Conservation (phyloP, 2,797 vertebrate genomes). For the Perodicticus potto region DNA sequence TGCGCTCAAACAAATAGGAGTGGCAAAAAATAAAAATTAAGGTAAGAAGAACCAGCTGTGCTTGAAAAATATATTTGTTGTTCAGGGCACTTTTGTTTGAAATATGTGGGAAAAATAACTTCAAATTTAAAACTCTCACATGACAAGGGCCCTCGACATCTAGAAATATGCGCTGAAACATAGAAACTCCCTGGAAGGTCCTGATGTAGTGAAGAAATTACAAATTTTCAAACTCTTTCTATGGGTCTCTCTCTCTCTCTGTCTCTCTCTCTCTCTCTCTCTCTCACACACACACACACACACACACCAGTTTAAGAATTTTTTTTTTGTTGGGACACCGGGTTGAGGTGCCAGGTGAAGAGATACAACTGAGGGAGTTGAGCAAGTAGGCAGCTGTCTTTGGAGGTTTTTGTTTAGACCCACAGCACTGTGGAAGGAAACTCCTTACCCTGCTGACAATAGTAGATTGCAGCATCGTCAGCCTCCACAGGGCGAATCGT, state of each 20-base stretch:
- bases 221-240: background rate
- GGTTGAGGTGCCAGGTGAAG: background rate
- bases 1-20: background rate
- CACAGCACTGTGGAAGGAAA: background rate
- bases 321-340: background rate
- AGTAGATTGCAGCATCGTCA: background rate
- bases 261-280: background rate
- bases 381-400: background rate
- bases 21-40: background rate
- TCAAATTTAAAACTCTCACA: background rate
- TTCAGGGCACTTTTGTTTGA: background rate
- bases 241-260: too few relatives aligned
- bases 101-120: background rate
- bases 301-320: background rate
- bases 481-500: background rate
- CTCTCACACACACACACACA: background rate
- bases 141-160: background rate
- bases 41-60: background rate
- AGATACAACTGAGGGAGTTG: background rate
- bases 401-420: background rate
- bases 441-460: background rate
- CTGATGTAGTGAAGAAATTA: background rate
- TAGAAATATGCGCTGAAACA: background rate
- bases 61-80: background rate
- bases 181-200: background rate